phyloP scores from a whole-genome alignment of 2,113 vertebrate species.

The Eurystomus gularis region DNA sequence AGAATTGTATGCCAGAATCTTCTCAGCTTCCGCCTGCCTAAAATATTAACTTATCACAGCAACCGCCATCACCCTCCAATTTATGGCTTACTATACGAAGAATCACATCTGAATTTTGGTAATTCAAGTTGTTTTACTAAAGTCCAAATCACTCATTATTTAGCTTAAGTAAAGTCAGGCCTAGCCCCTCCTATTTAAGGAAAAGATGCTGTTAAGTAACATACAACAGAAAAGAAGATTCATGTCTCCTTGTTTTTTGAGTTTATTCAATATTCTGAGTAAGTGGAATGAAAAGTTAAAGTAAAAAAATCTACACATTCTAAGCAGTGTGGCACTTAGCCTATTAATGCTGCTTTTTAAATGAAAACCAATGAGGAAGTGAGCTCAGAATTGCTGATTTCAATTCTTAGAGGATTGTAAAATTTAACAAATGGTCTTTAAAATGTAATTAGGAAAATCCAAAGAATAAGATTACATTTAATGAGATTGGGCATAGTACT shows the following conservation, averaged over 20 bases:
- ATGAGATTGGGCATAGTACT: not conserved
- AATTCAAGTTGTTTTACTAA: not conserved
- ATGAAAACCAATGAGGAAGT: not conserved
- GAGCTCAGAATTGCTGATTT: not conserved
- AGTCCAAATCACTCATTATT: not conserved
- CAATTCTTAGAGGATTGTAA: not conserved
- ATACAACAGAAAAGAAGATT: not conserved
- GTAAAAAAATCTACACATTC: not conserved
- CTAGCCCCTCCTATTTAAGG: not conserved
- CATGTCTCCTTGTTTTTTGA: not conserved
- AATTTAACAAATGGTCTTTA: conserved; percentile 10
- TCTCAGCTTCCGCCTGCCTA: not conserved
- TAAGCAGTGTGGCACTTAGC: not conserved
- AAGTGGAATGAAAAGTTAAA: not conserved
- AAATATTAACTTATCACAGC: not conserved
- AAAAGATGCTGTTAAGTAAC: not conserved
- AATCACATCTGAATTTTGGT: not conserved
- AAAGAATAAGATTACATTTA: conserved; percentile 22
- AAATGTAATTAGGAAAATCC: conserved; percentile 13
- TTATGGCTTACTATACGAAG: not conserved
- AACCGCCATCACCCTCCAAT: not conserved
- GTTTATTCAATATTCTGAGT: not conserved
- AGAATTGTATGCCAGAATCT: not conserved
- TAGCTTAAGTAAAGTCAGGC: not conserved
- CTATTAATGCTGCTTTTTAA: not conserved